phyloP scores from a whole-genome alignment of 2,888 invertebrate genomes.

The Enchytraeus crypticus region DNA sequence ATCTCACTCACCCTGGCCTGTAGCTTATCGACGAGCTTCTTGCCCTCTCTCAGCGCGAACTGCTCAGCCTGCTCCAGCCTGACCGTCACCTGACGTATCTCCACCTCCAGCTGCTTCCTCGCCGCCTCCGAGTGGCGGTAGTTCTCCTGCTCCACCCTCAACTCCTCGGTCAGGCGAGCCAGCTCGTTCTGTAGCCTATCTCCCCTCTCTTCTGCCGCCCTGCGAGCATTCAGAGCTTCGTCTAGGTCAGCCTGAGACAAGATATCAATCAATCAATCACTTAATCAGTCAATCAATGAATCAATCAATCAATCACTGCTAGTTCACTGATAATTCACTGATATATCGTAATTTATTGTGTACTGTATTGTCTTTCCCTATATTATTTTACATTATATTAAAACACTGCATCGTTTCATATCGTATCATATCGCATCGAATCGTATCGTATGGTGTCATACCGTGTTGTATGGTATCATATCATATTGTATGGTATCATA shows the following conservation, averaged over 20 bases:
- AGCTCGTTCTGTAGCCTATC: constrained; percentile 37
- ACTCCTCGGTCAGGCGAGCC: constrained; percentile 44
- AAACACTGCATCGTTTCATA: no score
- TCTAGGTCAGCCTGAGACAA: constrained; percentile 98
- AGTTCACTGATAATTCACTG: no score
- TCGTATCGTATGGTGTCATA: no score
- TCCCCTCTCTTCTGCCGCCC: constrained; percentile 29
- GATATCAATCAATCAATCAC: no score
- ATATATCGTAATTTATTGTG: no score
- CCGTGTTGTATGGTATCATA: no score
- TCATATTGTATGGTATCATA: no score
- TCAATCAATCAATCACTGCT: no score
- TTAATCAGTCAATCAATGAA: no score
- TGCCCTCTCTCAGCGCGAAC: constrained; percentile 47
- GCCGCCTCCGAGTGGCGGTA: constrained; percentile 48
- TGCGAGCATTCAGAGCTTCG: constrained; percentile 60
- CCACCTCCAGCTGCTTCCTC: constrained; percentile 47
- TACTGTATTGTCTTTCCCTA: no score
- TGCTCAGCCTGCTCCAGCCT: constrained; percentile 48
- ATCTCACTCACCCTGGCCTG: constrained; percentile 46
- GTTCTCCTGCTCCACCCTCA: constrained; percentile 48
- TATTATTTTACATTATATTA: no score
- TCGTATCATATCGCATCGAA: no score
- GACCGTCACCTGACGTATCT: constrained; percentile 48
- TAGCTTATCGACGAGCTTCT: constrained; percentile 47